Conservation (phyloP, 2,113 vertebrate genomes). For the Suricata suricatta region DNA sequence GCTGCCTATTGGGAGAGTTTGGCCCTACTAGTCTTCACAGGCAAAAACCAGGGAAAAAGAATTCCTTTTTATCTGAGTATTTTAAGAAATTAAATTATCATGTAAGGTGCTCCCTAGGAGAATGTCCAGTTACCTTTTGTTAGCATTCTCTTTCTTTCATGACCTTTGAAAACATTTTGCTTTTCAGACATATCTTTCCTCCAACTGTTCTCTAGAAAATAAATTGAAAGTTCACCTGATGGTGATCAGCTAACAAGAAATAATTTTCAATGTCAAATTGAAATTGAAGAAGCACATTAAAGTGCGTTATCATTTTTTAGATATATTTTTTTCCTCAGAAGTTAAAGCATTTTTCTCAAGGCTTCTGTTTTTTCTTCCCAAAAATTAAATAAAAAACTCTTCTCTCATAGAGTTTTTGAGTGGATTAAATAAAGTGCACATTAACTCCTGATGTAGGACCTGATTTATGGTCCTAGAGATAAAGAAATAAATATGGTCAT, state of each 20-base stretch:
- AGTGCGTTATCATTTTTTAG: background rate
- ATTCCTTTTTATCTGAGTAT: background rate
- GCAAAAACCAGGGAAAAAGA: background rate
- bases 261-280: background rate
- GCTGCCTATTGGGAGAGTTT: background rate
- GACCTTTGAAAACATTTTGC: slow-evolving; percentile 46
- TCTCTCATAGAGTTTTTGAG: background rate
- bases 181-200: slow-evolving; percentile 1
- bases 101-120: background rate
- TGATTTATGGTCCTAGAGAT: background rate
- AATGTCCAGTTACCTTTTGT: slow-evolving; percentile 29
- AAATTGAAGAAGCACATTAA: slow-evolving; percentile 40
- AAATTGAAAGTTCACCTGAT: slow-evolving; percentile 38
- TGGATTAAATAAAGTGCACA: background rate
- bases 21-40: background rate
- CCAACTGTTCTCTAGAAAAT: background rate
- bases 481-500: background rate
- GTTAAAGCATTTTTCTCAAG: background rate
- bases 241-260: slow-evolving; percentile 27
- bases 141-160: background rate
- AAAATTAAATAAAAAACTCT: background rate
- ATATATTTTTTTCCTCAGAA: background rate
- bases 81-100: slow-evolving; percentile 38
- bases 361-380: background rate
- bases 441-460: background rate